Evolutionary conservation across 2,797 vertebrate genomes (phyloP).

Genomic region (Urophycis tenuis): DNA sequence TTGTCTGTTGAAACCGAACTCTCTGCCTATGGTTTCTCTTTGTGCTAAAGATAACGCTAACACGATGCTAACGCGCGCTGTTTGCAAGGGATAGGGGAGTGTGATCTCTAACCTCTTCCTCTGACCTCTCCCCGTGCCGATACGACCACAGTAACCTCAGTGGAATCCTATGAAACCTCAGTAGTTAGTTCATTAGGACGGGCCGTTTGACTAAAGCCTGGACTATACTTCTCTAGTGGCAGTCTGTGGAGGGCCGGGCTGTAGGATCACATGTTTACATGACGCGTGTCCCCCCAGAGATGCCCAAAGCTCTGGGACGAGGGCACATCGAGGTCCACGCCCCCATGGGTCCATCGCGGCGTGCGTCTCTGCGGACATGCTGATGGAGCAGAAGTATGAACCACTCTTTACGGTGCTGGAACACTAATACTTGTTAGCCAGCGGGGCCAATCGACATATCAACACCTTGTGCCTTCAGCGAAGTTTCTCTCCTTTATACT

Average conservation of each 20-base stretch:
- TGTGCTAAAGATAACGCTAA: background rate
- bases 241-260: background rate
- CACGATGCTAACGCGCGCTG: too few species aligned
- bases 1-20: conserved; percentile 7
- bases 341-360: too few species aligned
- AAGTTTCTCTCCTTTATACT: background rate
- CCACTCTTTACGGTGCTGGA: background rate
- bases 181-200: background rate
- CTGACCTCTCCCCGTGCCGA: background rate
- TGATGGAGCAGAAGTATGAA: background rate
- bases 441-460: background rate
- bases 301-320: background rate
- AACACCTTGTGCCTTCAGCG: background rate
- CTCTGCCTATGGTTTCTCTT: background rate
- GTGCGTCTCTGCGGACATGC: background rate
- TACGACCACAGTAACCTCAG: conserved; percentile 44
- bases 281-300: background rate
- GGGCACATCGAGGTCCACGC: background rate
- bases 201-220: background rate
- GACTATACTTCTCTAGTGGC: background rate
- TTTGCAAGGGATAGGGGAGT: conserved; percentile 12
- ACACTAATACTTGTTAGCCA: background rate
- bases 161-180: background rate
- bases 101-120: conserved; percentile 3
- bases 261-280: background rate